Evolutionary conservation across 2,888 invertebrate species (phyloP), one percentile per base, ranked within the genome.

Genomic region (Drosophila subquinaria): DNA sequence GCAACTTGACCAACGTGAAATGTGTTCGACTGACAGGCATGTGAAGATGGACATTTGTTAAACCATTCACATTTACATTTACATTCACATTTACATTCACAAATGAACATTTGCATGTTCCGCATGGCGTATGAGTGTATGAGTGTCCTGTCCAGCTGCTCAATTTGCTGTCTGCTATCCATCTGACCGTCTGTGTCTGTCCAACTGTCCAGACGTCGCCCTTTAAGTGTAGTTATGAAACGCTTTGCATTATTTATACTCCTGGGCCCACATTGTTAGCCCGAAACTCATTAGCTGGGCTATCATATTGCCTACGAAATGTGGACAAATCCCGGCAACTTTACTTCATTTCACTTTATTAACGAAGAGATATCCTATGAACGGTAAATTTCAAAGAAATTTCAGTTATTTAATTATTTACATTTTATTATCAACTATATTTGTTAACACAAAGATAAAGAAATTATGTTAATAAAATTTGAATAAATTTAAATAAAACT

Each of bases 181-280:
- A 42, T 50, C 53, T 47, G 38, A n/a, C 15, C 40, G 23, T 36
- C 27, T 33, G 11, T 20, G 17, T 35, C 40, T 47, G 30, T 56
- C 36, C 17, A 8, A 40, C 5, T 40, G 55, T 56, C 38, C 33
- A 20, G 48, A 33, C 33, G 51, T 59, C 36, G 65, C 27, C 56
- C 55, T 57, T 67, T 60, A 69, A 68, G 82, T 65, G 56, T 70
- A 69, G 75, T 83, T 83, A 77, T 79, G 87, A 71, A 86, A 69
- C 77, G 69, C 75, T 81, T 79, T 87, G 77, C 82, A 83, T 83
- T 87, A 83, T 83, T 84, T 81, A 87, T 79, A 61, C 20, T 27
- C 57, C 51, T 8, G 40, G 51, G 20, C 43, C 45, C 62, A 61
- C 52, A 61, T 33, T 63, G 70, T 64, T 57, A 42, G 71, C 33